Percentiles rank a stretch among this genome's conserved stretches.
These are phyloP conservation scores for Microctenopoma lineatum DNA, from an alignment of 2,797 vertebrate genomes.

Conservation along the genomic window DNA sequence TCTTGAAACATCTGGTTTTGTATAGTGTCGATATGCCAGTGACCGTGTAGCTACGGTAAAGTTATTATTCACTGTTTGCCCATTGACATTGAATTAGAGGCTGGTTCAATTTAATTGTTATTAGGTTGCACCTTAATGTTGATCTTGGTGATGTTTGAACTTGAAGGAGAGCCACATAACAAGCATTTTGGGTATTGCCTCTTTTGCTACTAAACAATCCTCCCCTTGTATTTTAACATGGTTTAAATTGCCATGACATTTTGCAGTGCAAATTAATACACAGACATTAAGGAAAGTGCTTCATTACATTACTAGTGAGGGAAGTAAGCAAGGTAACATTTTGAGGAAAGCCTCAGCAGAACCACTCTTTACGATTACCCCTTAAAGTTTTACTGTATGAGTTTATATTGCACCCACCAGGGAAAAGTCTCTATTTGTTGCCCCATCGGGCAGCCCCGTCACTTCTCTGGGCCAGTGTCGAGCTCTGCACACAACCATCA, in stretches of 20 bases:
- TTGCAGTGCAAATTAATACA: no score
- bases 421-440: conserved; percentile 6
- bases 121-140: neutral
- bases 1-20: no score
- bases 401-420: conserved; percentile 32
- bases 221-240: no score
- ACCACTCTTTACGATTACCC: neutral
- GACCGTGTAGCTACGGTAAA: neutral
- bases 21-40: neutral
- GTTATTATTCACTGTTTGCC: no score
- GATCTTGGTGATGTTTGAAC: neutral
- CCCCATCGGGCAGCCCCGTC: conserved; percentile 12
- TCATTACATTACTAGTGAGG: neutral
- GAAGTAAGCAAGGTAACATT: neutral
- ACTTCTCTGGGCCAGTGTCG: conserved; percentile 63
- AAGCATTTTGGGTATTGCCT: no score
- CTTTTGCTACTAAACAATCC: no score
- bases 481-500: conserved; percentile 84
- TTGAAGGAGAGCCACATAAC: no score
- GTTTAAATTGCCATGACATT: no score
- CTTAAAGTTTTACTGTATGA: conserved; percentile 11
- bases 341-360: neutral
- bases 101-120: no score
- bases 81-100: neutral
- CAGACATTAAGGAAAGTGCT: neutral